Evolutionary conservation across 2,113 vertebrate genomes (phyloP).

Genomic region (Lepus americanus): DNA sequence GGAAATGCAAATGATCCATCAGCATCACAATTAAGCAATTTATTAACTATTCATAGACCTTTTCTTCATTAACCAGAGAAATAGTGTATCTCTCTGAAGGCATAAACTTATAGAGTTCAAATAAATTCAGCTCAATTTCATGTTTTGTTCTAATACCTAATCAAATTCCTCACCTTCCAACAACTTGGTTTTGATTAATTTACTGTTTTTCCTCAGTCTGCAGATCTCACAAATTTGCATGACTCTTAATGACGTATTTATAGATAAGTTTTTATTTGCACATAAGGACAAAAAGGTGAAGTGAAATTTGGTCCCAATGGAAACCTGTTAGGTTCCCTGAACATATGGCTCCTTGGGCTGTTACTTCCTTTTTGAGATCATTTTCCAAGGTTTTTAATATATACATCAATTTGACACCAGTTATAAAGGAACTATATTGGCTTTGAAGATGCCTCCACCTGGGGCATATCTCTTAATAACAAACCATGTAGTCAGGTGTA

Average conservation of each 20-base stretch:
- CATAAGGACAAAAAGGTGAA: slow-evolving; percentile 82
- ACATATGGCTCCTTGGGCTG: slow-evolving; percentile 83
- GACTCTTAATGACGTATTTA: slow-evolving; percentile 78
- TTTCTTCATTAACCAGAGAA: slow-evolving; percentile 56
- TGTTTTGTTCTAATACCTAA: slow-evolving; percentile 54
- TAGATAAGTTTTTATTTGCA: slow-evolving; percentile 78
- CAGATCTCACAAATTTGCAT: slow-evolving; percentile 68
- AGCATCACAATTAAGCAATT: slow-evolving; percentile 66
- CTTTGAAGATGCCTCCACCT: slow-evolving; percentile 71
- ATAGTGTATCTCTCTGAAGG: slow-evolving; percentile 13
- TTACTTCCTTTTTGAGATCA: slow-evolving; percentile 81
- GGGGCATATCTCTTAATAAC: slow-evolving; percentile 80
- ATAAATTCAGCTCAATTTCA: slow-evolving; percentile 41
- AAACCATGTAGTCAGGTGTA: slow-evolving; percentile 66
- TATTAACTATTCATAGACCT: slow-evolving; percentile 61
- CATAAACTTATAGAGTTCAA: slow-evolving; percentile 17
- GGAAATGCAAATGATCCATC: background rate
- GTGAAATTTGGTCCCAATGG: slow-evolving; percentile 83
- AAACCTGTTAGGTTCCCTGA: slow-evolving; percentile 82
- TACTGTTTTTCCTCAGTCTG: slow-evolving; percentile 59
- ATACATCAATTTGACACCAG: slow-evolving; percentile 82
- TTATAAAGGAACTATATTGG: slow-evolving; percentile 80
- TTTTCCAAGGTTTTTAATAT: slow-evolving; percentile 83
- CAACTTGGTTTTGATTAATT: slow-evolving; percentile 34
- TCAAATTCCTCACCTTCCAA: slow-evolving; percentile 49